These are phyloP conservation scores for Falco berigora DNA, from an alignment of 2,797 vertebrate species.

Conservation along the genomic window DNA sequence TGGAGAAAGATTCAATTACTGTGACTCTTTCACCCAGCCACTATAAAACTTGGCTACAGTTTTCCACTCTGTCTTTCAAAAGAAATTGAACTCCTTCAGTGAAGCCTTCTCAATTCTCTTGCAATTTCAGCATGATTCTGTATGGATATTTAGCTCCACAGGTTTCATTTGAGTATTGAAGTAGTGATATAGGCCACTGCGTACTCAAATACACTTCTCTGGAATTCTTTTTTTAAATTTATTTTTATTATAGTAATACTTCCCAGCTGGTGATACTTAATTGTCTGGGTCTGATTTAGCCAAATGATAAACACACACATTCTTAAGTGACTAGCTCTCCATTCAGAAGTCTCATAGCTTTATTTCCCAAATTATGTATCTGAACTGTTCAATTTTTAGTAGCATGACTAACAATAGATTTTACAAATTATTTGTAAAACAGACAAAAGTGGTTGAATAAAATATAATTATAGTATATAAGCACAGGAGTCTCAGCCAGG, in stretches of 20 bases:
- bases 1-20: neutral
- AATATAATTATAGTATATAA: neutral
- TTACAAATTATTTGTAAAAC: neutral
- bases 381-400: neutral
- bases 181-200: neutral
- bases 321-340: neutral
- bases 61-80: neutral
- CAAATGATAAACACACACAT: neutral
- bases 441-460: neutral
- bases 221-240: neutral
- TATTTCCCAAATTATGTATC: neutral
- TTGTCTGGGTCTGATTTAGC: neutral
- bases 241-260: neutral
- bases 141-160: neutral
- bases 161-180: neutral
- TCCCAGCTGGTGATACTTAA: neutral
- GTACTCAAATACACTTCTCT: neutral
- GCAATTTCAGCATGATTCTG: neutral
- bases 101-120: neutral
- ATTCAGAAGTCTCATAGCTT: neutral
- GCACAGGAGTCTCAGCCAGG: neutral
- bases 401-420: neutral
- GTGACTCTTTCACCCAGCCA: neutral
- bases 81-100: neutral
- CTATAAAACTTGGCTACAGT: neutral